A percentile compares a stretch with the other conserved stretches of the same genome.
Conservation (phyloP, 1,140 invertebrate genomes). For the Papilio dardanus region DNA sequence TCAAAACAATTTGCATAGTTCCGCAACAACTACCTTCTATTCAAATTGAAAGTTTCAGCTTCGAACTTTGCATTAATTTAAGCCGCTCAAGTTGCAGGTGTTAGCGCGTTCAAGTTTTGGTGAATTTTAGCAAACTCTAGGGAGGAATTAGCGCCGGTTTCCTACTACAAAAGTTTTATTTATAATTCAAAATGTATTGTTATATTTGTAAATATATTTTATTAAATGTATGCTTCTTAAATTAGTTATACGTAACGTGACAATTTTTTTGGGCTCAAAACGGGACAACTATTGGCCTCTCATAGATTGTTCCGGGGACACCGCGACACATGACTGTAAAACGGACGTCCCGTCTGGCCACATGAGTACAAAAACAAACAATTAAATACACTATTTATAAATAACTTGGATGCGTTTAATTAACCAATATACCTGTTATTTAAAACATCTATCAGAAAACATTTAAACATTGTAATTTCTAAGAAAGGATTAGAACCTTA, state of each 20-base stretch:
- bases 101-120: conserved; percentile 12
- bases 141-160: conserved; percentile 1
- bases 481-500: conserved; percentile 21
- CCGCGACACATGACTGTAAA: no score
- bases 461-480: neutral
- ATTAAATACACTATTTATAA: no score
- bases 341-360: no score
- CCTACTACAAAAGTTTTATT: conserved; percentile 5
- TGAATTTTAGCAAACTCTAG: conserved; percentile 17
- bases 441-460: neutral
- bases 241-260: no score
- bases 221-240: no score
- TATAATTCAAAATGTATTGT: neutral
- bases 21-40: conserved; percentile 19
- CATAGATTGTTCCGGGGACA: no score
- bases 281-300: no score
- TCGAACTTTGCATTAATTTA: conserved; percentile 22
- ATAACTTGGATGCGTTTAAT: no score
- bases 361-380: no score
- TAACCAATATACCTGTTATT: neutral
- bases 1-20: conserved; percentile 27
- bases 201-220: neutral
- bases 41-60: conserved; percentile 27
- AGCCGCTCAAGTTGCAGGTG: conserved; percentile 21
- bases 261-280: no score